Conservation (phyloP, 2,797 vertebrate species). For the Helarctos malayanus region DNA sequence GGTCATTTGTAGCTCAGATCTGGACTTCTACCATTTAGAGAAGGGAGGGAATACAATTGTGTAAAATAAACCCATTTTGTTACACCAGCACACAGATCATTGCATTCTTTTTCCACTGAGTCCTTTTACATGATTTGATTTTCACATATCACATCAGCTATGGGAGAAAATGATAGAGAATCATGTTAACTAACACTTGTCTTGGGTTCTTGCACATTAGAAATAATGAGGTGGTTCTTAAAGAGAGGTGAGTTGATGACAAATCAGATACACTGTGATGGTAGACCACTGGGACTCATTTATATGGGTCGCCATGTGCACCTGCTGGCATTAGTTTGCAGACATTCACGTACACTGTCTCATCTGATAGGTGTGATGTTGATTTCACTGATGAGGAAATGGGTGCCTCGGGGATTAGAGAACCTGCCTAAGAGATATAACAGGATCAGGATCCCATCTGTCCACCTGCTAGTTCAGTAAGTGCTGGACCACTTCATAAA, state of each 20-base stretch:
- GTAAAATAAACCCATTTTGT: background rate
- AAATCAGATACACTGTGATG: background rate
- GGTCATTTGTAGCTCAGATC: background rate
- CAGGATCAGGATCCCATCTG: background rate
- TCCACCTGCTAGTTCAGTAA: background rate
- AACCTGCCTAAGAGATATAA: background rate
- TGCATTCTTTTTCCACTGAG: background rate
- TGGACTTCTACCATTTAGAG: background rate
- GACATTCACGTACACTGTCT: background rate
- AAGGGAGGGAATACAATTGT: background rate
- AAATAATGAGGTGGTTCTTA: background rate
- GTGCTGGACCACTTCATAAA: background rate
- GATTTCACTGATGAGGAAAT: background rate
- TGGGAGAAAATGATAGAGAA: background rate
- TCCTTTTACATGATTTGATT: conserved; percentile 36
- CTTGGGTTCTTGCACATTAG: background rate
- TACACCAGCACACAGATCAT: background rate
- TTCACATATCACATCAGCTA: background rate
- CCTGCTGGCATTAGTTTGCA: background rate
- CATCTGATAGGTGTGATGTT: background rate
- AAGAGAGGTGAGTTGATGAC: background rate
- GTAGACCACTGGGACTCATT: background rate
- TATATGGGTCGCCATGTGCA: background rate
- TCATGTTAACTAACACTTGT: background rate
- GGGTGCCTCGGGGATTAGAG: background rate